Evolutionary conservation across 2,113 vertebrate genomes (phyloP).

Genomic region (Herpailurus yagouaroundi): DNA sequence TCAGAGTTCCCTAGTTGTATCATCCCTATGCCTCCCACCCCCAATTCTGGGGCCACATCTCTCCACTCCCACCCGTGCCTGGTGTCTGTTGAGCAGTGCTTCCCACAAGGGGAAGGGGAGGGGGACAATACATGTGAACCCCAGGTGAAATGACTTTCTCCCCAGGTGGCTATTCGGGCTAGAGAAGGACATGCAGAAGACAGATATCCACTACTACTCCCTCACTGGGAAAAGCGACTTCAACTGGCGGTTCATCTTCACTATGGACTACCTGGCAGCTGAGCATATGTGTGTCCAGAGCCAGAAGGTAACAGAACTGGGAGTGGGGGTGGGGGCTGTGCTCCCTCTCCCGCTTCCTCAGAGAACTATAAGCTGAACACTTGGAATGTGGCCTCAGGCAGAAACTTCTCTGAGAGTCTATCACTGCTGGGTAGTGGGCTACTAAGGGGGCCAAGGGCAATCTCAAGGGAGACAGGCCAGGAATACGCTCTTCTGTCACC

Average conservation of each 20-base stretch:
- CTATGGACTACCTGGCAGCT: conserved; percentile 78
- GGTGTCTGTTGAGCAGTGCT: not conserved
- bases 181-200: conserved; percentile 83
- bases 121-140: not conserved
- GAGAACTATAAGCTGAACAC: not conserved
- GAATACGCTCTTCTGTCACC: not conserved
- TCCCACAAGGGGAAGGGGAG: not conserved
- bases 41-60: not conserved
- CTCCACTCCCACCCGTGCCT: not conserved
- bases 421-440: not conserved
- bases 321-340: rapidly evolving
- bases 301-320: conserved; percentile 70
- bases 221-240: conserved; percentile 79
- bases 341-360: no score
- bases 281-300: conserved; percentile 81
- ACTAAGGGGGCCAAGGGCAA: not conserved
- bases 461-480: not conserved
- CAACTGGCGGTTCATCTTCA: conserved; percentile 87
- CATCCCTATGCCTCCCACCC: not conserved
- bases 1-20: not conserved
- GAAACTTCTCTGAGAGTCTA: not conserved
- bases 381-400: not conserved
- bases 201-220: conserved; percentile 85
- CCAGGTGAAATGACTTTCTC: not conserved
- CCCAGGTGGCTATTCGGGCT: conserved; percentile 84